Conservation (phyloP, 2,888 invertebrate species). For the Mycalesis mineus region DNA sequence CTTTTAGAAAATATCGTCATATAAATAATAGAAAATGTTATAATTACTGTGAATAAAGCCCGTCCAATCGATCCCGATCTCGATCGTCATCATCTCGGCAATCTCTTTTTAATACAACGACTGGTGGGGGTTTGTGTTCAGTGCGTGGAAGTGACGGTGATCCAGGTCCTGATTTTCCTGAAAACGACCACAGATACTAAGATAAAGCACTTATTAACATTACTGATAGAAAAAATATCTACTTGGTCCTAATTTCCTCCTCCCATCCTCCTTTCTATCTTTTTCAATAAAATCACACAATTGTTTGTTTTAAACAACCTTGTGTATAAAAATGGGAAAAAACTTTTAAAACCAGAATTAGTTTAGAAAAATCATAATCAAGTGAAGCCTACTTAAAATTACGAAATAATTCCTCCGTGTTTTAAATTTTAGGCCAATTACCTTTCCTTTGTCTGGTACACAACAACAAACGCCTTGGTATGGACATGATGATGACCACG, state of each 20-base stretch:
- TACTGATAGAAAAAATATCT: no score
- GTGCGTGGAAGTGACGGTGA: conserved; percentile 81
- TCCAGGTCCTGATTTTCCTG: conserved; percentile 74
- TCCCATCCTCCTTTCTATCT: no score
- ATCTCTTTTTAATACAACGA: conserved; percentile 93
- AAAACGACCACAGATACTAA: not conserved
- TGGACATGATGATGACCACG: conserved; percentile 99
- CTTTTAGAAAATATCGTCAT: no score
- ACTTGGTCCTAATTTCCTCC: no score
- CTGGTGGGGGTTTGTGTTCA: conserved; percentile 92
- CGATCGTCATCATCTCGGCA: conserved; percentile 89
- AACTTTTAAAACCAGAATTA: no score
- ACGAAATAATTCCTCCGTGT: no score
- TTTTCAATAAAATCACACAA: no score
- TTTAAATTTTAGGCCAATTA: conserved; percentile 35
- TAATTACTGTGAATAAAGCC: conserved; percentile 69
- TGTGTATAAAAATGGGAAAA: no score
- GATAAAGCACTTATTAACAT: no score
- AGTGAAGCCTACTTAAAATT: no score
- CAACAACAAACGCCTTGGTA: conserved; percentile 95
- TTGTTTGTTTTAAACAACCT: no score
- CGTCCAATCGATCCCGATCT: conserved; percentile 69
- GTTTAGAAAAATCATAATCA: no score
- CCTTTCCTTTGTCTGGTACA: conserved; percentile 93
- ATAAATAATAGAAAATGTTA: not conserved